These are phyloP conservation scores for Torymus texanus DNA, from an alignment of 2,888 invertebrate genomes.

Conservation along the genomic window DNA sequence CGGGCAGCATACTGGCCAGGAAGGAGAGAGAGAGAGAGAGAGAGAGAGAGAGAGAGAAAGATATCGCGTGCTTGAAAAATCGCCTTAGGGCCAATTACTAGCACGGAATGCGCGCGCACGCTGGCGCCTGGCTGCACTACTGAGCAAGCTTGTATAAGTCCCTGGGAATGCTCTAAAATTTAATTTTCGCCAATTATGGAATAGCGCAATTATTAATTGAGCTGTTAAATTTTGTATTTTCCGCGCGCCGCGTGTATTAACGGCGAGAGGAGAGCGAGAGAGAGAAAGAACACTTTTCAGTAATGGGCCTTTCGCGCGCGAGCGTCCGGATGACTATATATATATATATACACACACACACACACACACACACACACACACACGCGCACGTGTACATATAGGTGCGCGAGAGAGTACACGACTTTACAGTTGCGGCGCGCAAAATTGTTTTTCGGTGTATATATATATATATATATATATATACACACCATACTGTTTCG, in stretches of 20 bases:
- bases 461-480: no score
- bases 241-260: constrained; percentile 21
- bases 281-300: constrained; percentile 3
- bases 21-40: no score
- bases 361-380: no score
- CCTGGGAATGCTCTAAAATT: constrained; percentile 37
- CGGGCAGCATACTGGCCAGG: no score
- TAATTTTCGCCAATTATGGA: constrained; percentile 46
- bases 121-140: not conserved
- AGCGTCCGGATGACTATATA: not conserved
- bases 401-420: no score
- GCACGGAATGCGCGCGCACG: constrained; percentile 2
- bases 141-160: not conserved
- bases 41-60: no score
- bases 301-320: constrained; percentile 6
- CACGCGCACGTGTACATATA: no score
- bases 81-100: constrained; percentile 14
- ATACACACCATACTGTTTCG: not conserved
- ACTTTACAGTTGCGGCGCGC: constrained; percentile 31
- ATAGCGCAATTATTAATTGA: constrained; percentile 43
- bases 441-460: not conserved
- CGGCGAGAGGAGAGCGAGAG: not conserved
- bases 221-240: constrained; percentile 39
- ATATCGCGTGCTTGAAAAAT: constrained; percentile 17
- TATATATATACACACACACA: no score